Evolutionary conservation across 2,113 vertebrate species (phyloP).

Genomic region (Nanorana parkeri): DNA sequence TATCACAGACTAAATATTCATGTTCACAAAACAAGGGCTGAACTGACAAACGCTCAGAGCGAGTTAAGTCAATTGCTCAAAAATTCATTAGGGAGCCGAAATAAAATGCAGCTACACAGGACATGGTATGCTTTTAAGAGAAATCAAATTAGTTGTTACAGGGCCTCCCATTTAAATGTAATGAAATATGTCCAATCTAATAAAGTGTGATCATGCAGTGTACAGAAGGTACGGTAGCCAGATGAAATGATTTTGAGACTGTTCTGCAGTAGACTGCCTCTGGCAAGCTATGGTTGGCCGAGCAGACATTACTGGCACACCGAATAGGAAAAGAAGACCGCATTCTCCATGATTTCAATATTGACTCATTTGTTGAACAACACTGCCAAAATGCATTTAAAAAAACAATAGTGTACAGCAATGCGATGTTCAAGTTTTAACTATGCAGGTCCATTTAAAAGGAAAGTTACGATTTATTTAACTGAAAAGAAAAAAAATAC

Average conservation of each 20-base stretch:
- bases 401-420: neutral
- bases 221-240: neutral
- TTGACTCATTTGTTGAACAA: constrained; percentile 30
- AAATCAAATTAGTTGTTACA: constrained; percentile 23
- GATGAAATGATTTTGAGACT: neutral
- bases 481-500: no score
- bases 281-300: constrained; percentile 31
- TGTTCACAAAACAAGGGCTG: neutral
- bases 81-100: constrained; percentile 6
- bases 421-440: neutral
- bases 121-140: neutral
- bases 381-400: neutral
- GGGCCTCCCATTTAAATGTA: neutral
- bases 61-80: constrained; percentile 7
- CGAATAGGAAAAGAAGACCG: constrained; percentile 20
- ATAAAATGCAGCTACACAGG: neutral
- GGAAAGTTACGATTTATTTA: no score
- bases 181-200: constrained; percentile 30
- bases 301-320: constrained; percentile 31
- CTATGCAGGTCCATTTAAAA: neutral
- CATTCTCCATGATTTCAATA: constrained; percentile 23
- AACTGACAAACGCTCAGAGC: neutral
- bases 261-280: constrained; percentile 17
- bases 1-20: neutral
- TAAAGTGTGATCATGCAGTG: constrained; percentile 12